Evolutionary conservation across 1,140 invertebrate species (phyloP).

Genomic region (Mercenaria mercenaria): DNA sequence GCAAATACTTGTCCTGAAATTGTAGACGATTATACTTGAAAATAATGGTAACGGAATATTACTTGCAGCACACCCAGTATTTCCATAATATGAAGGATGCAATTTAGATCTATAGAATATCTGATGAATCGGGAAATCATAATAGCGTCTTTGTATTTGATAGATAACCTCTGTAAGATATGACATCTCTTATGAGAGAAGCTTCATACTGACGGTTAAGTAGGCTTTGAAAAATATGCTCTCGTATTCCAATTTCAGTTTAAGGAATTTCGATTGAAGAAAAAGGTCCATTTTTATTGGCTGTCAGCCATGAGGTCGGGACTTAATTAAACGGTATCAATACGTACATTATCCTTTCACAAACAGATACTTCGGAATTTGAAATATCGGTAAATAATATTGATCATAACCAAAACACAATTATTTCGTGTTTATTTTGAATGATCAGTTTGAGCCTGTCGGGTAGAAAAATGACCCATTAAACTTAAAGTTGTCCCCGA

Average conservation of each 20-base stretch:
- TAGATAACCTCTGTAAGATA: too few relatives aligned
- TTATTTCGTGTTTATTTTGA: neutral
- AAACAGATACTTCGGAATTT: constrained; percentile 1
- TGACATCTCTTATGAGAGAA: neutral
- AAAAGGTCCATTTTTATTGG: neutral
- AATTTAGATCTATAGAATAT: neutral
- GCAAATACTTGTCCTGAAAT: too few relatives aligned
- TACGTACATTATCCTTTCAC: neutral
- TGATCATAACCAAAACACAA: neutral
- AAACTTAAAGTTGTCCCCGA: neutral
- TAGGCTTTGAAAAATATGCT: neutral
- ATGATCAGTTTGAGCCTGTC: neutral
- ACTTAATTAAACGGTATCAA: neutral
- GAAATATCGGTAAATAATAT: neutral
- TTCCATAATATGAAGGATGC: neutral
- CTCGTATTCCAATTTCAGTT: neutral
- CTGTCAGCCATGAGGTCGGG: neutral
- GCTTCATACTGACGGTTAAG: neutral
- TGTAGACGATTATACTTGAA: too few relatives aligned
- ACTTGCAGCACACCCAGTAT: neutral
- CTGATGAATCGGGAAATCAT: neutral
- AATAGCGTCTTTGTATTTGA: neutral
- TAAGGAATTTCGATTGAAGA: neutral
- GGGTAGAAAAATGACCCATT: neutral
- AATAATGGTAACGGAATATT: too few relatives aligned